phyloP scores from a whole-genome alignment of 23 tunicate genomes.

The Styela clava region DNA sequence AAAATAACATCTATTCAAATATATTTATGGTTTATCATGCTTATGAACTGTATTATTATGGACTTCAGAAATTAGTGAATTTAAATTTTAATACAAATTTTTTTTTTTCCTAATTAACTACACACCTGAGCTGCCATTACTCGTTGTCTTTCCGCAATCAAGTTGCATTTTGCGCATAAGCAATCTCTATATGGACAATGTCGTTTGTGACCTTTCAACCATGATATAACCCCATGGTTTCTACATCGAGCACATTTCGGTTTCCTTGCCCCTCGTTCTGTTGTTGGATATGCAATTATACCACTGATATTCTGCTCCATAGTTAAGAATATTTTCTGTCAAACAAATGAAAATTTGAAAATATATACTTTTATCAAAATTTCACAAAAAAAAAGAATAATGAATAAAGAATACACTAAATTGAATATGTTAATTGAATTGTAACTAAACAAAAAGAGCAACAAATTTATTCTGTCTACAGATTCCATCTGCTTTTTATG shows the following conservation, averaged over 20 bases:
- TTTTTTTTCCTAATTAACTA: background rate
- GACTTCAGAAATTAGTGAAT: too few relatives aligned
- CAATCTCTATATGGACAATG: conserved; percentile 87
- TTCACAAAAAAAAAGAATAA: background rate
- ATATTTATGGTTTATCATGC: too few relatives aligned
- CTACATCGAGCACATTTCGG: conserved; percentile 99
- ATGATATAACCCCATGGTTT: conserved; percentile 90
- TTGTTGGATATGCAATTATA: conserved; percentile 69
- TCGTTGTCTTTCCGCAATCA: conserved; percentile 87
- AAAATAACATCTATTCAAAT: too few relatives aligned
- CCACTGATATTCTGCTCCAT: conserved; percentile 38
- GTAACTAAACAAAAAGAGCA: background rate
- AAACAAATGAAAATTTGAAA: background rate
- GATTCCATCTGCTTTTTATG: too few relatives aligned
- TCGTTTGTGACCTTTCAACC: conserved; percentile 97
- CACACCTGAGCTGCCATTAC: conserved; percentile 98
- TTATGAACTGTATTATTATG: too few relatives aligned
- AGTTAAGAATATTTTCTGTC: background rate
- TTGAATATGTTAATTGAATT: too few relatives aligned
- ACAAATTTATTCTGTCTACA: too few relatives aligned
- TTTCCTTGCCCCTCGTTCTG: conserved; percentile 89
- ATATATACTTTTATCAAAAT: background rate
- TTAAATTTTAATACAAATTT: too few relatives aligned
- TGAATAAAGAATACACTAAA: too few relatives aligned
- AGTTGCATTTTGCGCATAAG: conserved; percentile 83